These are phyloP conservation scores for Gymnocypris eckloni DNA, from an alignment of 2,797 vertebrate genomes.

Conservation along the genomic window DNA sequence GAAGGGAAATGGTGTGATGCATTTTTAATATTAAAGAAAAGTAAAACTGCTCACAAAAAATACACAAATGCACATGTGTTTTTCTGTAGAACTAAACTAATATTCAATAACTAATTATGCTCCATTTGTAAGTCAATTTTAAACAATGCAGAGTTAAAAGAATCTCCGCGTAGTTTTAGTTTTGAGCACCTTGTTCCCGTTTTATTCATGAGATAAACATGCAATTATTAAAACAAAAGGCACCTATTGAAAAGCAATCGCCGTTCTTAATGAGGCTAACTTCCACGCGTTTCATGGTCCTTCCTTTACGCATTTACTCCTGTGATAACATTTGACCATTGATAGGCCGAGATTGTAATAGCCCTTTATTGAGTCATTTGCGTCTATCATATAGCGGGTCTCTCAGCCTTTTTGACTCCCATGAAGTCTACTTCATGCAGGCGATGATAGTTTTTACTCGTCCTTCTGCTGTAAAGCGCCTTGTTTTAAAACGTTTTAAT, in stretches of 20 bases:
- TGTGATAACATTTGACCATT: conserved; percentile 17
- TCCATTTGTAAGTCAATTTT: neutral
- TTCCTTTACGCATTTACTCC: neutral
- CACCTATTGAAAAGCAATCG: conserved; percentile 19
- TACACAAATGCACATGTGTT: neutral
- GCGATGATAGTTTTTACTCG: neutral
- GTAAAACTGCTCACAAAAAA: neutral
- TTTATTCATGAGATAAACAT: conserved; percentile 81
- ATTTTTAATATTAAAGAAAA: conserved; percentile 85
- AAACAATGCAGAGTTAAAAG: neutral
- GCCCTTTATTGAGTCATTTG: neutral
- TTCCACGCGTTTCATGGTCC: conserved; percentile 15
- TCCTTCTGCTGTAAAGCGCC: neutral
- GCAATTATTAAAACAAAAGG: conserved; percentile 79
- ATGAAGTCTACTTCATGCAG: neutral
- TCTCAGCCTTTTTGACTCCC: neutral
- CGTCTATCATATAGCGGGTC: neutral
- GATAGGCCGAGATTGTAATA: neutral
- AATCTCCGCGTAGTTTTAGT: conserved; percentile 51
- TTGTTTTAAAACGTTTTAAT: neutral
- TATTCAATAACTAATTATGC: too few species aligned
- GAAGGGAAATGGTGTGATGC: conserved; percentile 87
- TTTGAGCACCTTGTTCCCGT: conserved; percentile 37
- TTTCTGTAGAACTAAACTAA: neutral
- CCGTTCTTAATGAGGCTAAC: conserved; percentile 19